Percentiles rank a stretch among this genome's conserved stretches.
These are phyloP conservation scores for Neomonachus schauinslandi DNA, from an alignment of 2,113 vertebrate species.

Conservation along the genomic window DNA sequence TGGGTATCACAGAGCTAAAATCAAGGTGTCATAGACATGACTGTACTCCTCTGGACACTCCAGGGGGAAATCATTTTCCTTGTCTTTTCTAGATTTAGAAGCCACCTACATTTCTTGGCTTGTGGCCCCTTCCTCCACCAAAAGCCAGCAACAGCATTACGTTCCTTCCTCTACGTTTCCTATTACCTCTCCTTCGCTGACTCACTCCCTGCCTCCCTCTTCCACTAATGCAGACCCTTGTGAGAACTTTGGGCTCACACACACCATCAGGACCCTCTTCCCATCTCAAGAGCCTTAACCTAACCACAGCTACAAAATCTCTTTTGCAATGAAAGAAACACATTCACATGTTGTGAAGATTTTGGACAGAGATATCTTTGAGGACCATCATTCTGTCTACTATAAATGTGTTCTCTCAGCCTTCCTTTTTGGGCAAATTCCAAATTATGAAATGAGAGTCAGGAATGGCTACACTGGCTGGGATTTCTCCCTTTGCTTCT, in stretches of 20 bases:
- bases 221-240: background rate
- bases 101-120: background rate
- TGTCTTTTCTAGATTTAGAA: background rate
- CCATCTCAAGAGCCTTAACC: background rate
- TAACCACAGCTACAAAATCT: background rate
- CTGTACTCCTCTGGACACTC: background rate
- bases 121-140: background rate
- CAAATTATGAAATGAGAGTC: background rate
- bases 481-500: background rate
- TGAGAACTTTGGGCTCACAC: background rate
- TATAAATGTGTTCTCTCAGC: background rate
- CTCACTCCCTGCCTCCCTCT: background rate
- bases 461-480: background rate
- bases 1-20: background rate
- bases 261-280: background rate
- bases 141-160: background rate
- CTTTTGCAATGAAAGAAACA: background rate
- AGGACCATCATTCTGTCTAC: background rate
- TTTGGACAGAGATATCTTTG: background rate
- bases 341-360: background rate
- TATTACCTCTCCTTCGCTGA: background rate
- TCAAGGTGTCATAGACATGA: background rate
- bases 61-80: background rate
- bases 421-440: background rate
- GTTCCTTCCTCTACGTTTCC: background rate